phyloP scores from a whole-genome alignment of 2,113 vertebrate species.

The Hemiprocne comata region DNA sequence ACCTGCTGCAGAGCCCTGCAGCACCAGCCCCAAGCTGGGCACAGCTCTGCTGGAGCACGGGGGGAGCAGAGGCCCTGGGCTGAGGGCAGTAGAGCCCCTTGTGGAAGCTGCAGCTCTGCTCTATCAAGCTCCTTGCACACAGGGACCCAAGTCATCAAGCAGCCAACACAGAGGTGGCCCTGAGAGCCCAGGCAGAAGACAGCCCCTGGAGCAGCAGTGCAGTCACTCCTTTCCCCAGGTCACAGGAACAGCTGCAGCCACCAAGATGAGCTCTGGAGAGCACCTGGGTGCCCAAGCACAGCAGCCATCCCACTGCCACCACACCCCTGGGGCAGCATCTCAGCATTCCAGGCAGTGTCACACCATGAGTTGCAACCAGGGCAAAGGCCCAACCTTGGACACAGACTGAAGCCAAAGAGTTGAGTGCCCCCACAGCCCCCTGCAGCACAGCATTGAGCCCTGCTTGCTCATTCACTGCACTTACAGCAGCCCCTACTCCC shows the following conservation, averaged over 20 bases:
- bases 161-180: neutral
- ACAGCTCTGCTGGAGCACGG: neutral
- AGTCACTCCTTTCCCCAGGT: neutral
- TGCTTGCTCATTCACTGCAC: neutral
- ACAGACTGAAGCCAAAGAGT: neutral
- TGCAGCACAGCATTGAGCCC: neutral
- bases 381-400: neutral
- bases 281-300: neutral
- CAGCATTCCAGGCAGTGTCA: neutral
- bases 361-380: fast-evolving
- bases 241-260: no score
- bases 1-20: neutral
- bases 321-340: neutral
- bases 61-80: neutral
- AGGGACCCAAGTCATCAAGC: neutral
- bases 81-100: neutral
- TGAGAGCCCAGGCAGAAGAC: fast-evolving
- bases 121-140: no score
- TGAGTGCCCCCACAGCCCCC: neutral
- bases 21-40: neutral
- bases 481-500: neutral
- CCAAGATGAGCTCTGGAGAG: neutral
- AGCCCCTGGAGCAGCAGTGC: fast-evolving
- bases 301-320: neutral
- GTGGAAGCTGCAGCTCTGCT: neutral